Evolutionary conservation across 2,113 vertebrate genomes (phyloP), one percentile per base, ranked within the genome.

Genomic region (Callorhinus ursinus): DNA sequence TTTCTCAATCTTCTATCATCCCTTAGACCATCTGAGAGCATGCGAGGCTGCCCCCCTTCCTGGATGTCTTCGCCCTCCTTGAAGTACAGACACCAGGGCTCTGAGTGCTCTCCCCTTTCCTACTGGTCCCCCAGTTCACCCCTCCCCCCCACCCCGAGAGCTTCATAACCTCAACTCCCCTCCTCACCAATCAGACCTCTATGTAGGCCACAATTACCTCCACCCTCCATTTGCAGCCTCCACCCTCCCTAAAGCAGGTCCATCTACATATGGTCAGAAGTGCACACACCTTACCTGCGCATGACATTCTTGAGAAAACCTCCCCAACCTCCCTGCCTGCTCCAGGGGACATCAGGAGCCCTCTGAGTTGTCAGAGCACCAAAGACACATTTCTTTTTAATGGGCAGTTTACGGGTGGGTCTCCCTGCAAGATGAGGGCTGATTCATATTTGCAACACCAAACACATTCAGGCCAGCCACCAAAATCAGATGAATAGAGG

Each of bases 311-410:
- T 28, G 4, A 21, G 86, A n/a, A n/a, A 26, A 65, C 36, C 24
- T 33, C 36, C 12, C 33, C 16, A 14, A 14, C 4, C 24, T 8
- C 26, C 15, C 21, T 13, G 72, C 21, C 33, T 7, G 22, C 42
- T 28, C 39, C 16, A 19, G 53, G 22, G 42, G 21, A 77, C 12
- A n/a, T 53, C 12, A 22, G 26, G 2, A 26, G 74, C 72, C 31
- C 13, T 3, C 9, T 1, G 3, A 39, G 49, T 9, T 3, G 33
- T 21, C 86, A 59, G 15, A 65, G 7, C 1, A 6, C 3, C 36
- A 57, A 9, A 6, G 0, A 12, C 28, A 51, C 39, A 59, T 26
- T 51, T 74, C 57, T 82, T 7, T 26, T 33, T 71, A 80, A 33
- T 0, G 14, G 51, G 33, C 8, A 3, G 53, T 33, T 93, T 55